A percentile compares a stretch with the other conserved stretches of the same genome.
These are phyloP conservation scores for Nanger granti DNA, from an alignment of 2,113 vertebrate species.

Conservation along the genomic window DNA sequence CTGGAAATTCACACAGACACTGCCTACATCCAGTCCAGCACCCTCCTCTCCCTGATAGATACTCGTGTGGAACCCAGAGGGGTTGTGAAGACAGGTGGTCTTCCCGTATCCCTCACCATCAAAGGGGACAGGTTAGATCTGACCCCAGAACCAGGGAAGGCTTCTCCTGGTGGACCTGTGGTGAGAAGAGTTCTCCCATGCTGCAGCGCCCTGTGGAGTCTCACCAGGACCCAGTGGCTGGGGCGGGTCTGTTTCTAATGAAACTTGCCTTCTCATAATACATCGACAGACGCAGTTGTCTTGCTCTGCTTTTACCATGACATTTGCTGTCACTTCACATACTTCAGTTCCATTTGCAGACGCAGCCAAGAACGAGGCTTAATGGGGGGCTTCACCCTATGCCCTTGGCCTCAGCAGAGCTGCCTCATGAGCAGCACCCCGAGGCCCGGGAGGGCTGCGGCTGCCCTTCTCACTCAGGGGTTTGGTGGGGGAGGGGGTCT, in stretches of 20 bases:
- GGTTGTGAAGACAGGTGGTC: not conserved
- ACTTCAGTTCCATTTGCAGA: not conserved
- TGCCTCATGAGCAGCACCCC: fast-evolving
- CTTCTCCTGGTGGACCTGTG: not conserved
- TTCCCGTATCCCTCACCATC: not conserved
- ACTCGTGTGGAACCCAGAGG: not conserved
- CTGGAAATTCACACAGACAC: fast-evolving
- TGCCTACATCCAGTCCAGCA: not conserved
- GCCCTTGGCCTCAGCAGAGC: not conserved
- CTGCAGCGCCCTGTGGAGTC: not conserved
- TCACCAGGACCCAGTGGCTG: not conserved
- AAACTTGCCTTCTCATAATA: conserved; percentile 52
- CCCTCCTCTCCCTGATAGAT: not conserved
- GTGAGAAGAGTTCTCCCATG: not conserved
- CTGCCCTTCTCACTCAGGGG: not conserved
- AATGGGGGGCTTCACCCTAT: fast-evolving
- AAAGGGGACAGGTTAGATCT: not conserved
- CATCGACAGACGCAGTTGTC: not conserved
- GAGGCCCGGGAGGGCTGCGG: fast-evolving
- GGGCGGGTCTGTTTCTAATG: conserved; percentile 10
- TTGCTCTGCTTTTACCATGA: conserved; percentile 17
- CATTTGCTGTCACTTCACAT: not conserved
- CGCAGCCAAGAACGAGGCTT: not conserved
- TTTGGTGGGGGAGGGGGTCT: not conserved
- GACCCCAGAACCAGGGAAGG: not conserved